A percentile compares a stretch with the other conserved stretches of the same genome.
Conservation (phyloP, 53 echinoderm and acorn worm genomes). For the Crossaster papposus region DNA sequence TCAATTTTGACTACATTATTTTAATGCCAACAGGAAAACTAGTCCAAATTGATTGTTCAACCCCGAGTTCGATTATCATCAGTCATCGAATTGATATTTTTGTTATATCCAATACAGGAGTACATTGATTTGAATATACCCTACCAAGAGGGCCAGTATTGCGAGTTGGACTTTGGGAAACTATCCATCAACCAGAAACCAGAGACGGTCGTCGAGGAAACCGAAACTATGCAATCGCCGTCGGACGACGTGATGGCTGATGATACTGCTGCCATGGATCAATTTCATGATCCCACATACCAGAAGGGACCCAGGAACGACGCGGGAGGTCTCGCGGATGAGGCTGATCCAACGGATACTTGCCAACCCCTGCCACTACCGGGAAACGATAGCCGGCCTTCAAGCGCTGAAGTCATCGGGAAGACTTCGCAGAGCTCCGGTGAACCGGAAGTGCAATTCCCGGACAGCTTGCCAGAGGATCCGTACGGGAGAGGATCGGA, state of each 20-base stretch:
- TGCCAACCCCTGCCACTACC: background rate
- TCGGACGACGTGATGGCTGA: background rate
- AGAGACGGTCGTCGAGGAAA: constrained; percentile 25
- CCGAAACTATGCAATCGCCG: background rate
- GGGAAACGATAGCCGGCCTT: background rate
- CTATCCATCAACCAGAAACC: background rate
- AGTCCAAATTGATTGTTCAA: no score
- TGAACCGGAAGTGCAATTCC: background rate
- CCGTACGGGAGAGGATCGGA: constrained; percentile 27
- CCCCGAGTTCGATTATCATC: no score
- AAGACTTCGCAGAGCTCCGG: background rate
- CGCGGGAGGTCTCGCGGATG: background rate
- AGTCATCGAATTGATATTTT: no score
- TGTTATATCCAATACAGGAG: constrained; percentile 65
- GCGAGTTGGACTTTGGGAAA: constrained; percentile 52
- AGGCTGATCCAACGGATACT: background rate
- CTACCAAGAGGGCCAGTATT: constrained; percentile 65
- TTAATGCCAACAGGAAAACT: no score
- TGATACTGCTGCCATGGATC: background rate
- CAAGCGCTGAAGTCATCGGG: background rate
- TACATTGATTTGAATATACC: constrained; percentile 83
- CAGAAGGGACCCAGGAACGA: constrained; percentile 2
- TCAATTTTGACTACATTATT: no score
- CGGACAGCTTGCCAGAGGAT: constrained; percentile 17
- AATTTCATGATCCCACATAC: background rate